Conservation (phyloP, 2,113 vertebrate species). For the Bucco capensis region DNA sequence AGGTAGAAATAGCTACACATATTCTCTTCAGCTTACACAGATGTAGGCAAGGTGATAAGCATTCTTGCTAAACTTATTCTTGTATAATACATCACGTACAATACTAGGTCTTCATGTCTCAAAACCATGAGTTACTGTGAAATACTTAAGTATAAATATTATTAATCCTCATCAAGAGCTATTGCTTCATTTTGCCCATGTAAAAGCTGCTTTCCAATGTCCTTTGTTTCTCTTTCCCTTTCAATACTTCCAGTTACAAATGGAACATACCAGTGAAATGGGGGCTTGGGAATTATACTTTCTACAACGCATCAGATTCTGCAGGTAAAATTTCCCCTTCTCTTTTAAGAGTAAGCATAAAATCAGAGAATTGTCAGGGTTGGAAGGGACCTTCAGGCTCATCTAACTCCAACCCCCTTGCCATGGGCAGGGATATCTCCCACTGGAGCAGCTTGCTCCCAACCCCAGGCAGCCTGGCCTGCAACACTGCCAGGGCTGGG, state of each 20-base stretch:
- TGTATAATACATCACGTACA: background rate
- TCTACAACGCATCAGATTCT: conserved; percentile 73
- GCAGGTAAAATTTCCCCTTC: conserved; percentile 71
- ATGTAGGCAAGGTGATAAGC: background rate
- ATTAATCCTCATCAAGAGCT: background rate
- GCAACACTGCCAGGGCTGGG: no score
- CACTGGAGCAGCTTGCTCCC: no score
- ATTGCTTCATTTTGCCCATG: background rate
- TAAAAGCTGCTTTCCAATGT: background rate
- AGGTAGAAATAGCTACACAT: background rate
- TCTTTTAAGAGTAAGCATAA: conserved; percentile 10
- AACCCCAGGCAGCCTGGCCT: no score
- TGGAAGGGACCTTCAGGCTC: no score
- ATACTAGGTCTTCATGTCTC: background rate
- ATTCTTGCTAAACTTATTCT: background rate
- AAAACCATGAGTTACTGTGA: background rate
- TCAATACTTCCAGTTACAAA: conserved; percentile 81
- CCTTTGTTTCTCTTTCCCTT: conserved; percentile 14
- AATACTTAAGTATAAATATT: background rate
- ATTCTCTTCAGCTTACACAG: background rate
- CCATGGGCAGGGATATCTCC: no score
- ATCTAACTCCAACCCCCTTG: no score
- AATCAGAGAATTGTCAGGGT: no score
- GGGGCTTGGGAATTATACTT: conserved; percentile 8
- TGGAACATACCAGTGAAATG: conserved; percentile 92